Percentiles rank a stretch among this genome's conserved stretches.
phyloP scores from a whole-genome alignment of 92 coral and sea anemone genomes.

The Siderastrea radians region DNA sequence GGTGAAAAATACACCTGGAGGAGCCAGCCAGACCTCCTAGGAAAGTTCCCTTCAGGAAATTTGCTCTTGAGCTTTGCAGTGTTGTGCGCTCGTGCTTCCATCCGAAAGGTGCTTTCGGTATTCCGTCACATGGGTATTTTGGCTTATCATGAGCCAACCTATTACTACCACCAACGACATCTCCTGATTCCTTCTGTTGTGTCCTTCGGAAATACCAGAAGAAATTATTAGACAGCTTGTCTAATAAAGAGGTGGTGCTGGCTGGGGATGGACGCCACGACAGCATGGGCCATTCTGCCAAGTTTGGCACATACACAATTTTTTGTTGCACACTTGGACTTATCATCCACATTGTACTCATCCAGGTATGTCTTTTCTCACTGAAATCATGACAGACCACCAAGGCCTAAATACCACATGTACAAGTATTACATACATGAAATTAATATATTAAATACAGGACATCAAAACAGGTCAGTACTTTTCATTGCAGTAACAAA shows the following conservation, averaged over 20 bases:
- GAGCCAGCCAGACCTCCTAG: conserved; percentile 37
- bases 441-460: too few relatives aligned
- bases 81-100: conserved; percentile 29
- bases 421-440: too few relatives aligned
- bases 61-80: conserved; percentile 33
- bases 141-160: conserved; percentile 16
- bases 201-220: not conserved
- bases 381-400: too few relatives aligned
- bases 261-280: too few relatives aligned
- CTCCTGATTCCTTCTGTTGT: conserved; percentile 38
- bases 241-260: conserved; percentile 28
- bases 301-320: too few relatives aligned
- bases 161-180: conserved; percentile 22
- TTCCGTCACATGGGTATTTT: conserved; percentile 33
- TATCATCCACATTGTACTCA: too few relatives aligned
- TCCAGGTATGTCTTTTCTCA: not conserved
- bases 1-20: conserved; percentile 1
- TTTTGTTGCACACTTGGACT: not conserved
- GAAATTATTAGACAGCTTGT: conserved; percentile 9
- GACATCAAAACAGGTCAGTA: too few relatives aligned
- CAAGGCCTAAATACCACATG: too few relatives aligned
- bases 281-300: too few relatives aligned
- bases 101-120: conserved; percentile 13
- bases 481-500: too few relatives aligned
- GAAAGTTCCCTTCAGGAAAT: conserved; percentile 13